Conservation (phyloP, 2,113 vertebrate species). For the Archocentrus centrarchus region DNA sequence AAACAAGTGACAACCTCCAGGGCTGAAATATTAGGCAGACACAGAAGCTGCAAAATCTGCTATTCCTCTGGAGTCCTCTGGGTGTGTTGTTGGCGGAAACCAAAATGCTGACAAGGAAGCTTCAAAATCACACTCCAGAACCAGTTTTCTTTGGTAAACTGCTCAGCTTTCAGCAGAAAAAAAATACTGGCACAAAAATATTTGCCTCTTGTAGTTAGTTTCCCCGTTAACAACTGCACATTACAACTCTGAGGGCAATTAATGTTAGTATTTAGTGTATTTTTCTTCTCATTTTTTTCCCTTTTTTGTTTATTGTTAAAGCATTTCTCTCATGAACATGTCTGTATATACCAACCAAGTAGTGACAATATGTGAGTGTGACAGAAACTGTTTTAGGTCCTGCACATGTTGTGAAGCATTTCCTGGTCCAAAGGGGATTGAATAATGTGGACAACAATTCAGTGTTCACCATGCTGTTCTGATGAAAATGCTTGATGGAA, state of each 20-base stretch:
- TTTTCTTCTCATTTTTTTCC: accelerated
- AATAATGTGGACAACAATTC: accelerated
- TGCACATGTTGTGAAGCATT: background rate
- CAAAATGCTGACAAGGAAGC: too few relatives aligned
- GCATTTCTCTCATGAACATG: background rate
- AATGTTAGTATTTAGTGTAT: accelerated
- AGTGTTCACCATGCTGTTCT: background rate
- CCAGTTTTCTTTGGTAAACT: background rate
- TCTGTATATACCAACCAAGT: background rate
- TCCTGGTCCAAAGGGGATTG: background rate
- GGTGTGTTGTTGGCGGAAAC: accelerated
- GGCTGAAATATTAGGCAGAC: background rate
- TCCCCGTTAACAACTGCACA: background rate
- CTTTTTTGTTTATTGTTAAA: accelerated
- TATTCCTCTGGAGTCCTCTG: background rate
- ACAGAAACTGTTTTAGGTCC: background rate
- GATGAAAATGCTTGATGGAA: background rate
- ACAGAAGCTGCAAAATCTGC: accelerated
- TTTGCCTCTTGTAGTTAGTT: too few relatives aligned
- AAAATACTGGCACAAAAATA: accelerated
- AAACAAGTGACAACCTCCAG: accelerated
- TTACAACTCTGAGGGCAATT: background rate
- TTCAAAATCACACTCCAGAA: background rate
- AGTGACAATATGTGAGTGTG: background rate
- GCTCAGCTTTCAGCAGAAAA: background rate